A percentile compares a stretch with the other conserved stretches of the same genome.
Evolutionary conservation across 2,797 vertebrate genomes (phyloP).

Genomic region (Petrocephalus schoutedeni): DNA sequence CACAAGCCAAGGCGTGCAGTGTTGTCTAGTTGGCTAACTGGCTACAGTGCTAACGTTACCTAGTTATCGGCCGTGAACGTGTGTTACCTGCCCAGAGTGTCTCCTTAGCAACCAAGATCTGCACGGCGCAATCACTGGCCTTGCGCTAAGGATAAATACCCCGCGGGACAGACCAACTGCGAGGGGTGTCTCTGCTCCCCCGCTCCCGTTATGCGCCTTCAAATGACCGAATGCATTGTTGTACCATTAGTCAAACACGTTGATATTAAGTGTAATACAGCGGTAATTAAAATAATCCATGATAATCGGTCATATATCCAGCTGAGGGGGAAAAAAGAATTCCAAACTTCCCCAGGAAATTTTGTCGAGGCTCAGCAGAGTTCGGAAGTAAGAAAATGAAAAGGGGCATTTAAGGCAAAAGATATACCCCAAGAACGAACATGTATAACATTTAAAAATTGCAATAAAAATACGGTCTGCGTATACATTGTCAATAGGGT

Average conservation of each 20-base stretch:
- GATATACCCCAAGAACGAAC: not conserved
- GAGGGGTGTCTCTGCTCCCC: not conserved
- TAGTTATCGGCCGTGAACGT: constrained; percentile 42
- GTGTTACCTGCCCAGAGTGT: constrained; percentile 58
- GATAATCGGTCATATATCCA: not conserved
- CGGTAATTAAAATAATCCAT: too few species aligned
- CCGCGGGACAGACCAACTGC: constrained; percentile 52
- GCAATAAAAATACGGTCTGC: not conserved
- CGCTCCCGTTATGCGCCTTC: not conserved
- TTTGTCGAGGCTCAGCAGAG: not conserved
- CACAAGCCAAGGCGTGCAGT: not conserved
- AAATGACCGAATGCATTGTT: not conserved
- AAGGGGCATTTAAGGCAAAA: not conserved
- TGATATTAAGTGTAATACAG: not conserved
- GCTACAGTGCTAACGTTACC: not conserved
- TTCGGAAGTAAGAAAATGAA: not conserved
- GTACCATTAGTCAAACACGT: not conserved
- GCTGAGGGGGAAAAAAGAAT: not conserved
- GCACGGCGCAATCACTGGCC: constrained; percentile 35
- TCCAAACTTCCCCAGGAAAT: not conserved
- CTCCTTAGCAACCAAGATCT: constrained; percentile 67
- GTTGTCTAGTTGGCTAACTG: not conserved
- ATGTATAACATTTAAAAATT: not conserved
- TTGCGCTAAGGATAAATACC: constrained; percentile 49
- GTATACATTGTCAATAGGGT: not conserved